These are phyloP conservation scores for Heliconius eleuchia DNA, from an alignment of 1,140 invertebrate species.

Conservation along the genomic window DNA sequence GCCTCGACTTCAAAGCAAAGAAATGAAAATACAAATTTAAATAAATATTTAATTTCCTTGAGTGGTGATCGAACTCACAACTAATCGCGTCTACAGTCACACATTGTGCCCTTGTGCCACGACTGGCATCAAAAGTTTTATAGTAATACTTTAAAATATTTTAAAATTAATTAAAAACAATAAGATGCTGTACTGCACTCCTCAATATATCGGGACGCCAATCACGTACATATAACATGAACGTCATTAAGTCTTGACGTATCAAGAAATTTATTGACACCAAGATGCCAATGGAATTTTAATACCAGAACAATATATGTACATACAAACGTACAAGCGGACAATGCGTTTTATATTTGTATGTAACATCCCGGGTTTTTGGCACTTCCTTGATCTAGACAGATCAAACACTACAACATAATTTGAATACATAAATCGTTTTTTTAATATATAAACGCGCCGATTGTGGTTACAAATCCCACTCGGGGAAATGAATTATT, in stretches of 20 bases:
- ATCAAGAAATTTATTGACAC: constrained; percentile 27
- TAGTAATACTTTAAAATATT: constrained; percentile 4
- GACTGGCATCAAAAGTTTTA: neutral
- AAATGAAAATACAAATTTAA: too few relatives aligned
- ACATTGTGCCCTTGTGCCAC: too few relatives aligned
- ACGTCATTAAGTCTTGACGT: constrained; percentile 23
- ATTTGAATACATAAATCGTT: neutral
- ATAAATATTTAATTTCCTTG: too few relatives aligned
- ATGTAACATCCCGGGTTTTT: neutral
- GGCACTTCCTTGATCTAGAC: constrained; percentile 22
- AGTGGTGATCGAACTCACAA: too few relatives aligned
- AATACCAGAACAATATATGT: neutral
- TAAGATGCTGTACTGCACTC: neutral
- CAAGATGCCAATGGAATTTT: constrained; percentile 27
- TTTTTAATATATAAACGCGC: neutral
- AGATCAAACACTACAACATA: neutral
- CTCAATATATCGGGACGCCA: neutral
- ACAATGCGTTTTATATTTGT: constrained; percentile 1
- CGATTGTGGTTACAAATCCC: too few relatives aligned
- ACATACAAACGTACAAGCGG: neutral
- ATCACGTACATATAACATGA: constrained; percentile 8
- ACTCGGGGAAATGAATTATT: too few relatives aligned
- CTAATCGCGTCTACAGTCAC: too few relatives aligned
- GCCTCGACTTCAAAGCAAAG: too few relatives aligned
- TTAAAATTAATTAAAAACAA: neutral